phyloP scores from a whole-genome alignment of 1,140 invertebrate genomes.

The Capitella teleta region DNA sequence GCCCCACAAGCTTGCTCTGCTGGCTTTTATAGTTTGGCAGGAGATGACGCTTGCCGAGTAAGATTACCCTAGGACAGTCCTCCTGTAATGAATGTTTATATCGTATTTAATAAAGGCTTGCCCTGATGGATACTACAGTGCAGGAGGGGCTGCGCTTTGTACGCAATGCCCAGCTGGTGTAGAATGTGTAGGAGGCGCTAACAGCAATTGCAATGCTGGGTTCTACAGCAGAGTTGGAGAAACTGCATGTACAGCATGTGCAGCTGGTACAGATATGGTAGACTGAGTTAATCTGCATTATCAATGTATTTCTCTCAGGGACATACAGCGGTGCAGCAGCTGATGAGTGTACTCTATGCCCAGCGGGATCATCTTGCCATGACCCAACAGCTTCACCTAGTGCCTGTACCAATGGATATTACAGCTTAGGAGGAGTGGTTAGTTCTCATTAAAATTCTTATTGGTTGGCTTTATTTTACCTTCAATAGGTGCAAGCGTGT shows the following conservation, averaged over 20 bases:
- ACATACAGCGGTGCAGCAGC: slow-evolving; percentile 19
- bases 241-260: slow-evolving; percentile 16
- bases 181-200: slow-evolving; percentile 23
- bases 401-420: slow-evolving; percentile 23
- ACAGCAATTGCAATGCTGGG: slow-evolving; percentile 20
- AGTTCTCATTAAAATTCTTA: background rate
- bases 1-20: slow-evolving; percentile 24
- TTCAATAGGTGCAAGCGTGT: background rate
- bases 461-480: background rate
- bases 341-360: slow-evolving; percentile 22
- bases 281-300: background rate
- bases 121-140: slow-evolving; percentile 26
- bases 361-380: slow-evolving; percentile 26
- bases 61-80: background rate
- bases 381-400: slow-evolving; percentile 16
- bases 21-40: slow-evolving; percentile 26
- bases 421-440: slow-evolving; percentile 23
- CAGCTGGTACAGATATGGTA: slow-evolving; percentile 10
- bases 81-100: background rate
- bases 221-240: slow-evolving; percentile 23
- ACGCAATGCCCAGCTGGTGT: slow-evolving; percentile 19
- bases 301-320: background rate
- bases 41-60: slow-evolving; percentile 23
- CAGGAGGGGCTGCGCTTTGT: slow-evolving; percentile 13
- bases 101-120: slow-evolving; percentile 13